These are phyloP conservation scores for Chlorops oryzae DNA, from an alignment of 1,140 invertebrate species.

Conservation along the genomic window DNA sequence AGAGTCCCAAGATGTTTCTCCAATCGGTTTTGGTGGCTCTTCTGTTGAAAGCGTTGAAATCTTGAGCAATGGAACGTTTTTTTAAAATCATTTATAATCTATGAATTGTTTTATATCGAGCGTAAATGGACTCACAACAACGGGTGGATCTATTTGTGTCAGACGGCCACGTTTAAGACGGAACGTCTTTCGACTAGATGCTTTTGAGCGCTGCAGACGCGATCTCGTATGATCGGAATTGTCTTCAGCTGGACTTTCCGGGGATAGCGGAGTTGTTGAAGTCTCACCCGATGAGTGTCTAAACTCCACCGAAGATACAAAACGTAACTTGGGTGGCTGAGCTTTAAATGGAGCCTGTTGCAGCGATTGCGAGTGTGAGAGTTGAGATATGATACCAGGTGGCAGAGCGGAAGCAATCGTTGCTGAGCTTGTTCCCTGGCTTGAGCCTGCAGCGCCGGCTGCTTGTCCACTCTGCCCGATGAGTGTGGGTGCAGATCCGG, in stretches of 20 bases:
- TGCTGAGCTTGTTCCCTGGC: conserved; percentile 25
- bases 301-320: conserved; percentile 60
- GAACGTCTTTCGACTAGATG: conserved; percentile 90
- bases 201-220: conserved; percentile 84
- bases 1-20: conserved; percentile 69
- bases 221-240: conserved; percentile 57
- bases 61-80: conserved; percentile 21
- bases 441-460: conserved; percentile 17
- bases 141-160: conserved; percentile 37
- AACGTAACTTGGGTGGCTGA: conserved; percentile 63
- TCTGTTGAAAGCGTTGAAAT: conserved; percentile 36
- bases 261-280: conserved; percentile 65
- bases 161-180: conserved; percentile 71
- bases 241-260: conserved; percentile 63
- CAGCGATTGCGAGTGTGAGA: conserved; percentile 43
- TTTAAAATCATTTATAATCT: too few species aligned
- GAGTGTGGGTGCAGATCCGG: conserved; percentile 38
- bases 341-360: conserved; percentile 45
- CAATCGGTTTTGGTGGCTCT: conserved; percentile 40
- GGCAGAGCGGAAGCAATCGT: conserved; percentile 28
- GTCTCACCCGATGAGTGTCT: conserved; percentile 58
- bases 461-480: conserved; percentile 23
- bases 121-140: conserved; percentile 30
- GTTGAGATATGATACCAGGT: conserved; percentile 27
- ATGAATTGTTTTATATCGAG: too few species aligned